Conservation (phyloP, 2,888 invertebrate species). For the Adelognathus sp. region DNA sequence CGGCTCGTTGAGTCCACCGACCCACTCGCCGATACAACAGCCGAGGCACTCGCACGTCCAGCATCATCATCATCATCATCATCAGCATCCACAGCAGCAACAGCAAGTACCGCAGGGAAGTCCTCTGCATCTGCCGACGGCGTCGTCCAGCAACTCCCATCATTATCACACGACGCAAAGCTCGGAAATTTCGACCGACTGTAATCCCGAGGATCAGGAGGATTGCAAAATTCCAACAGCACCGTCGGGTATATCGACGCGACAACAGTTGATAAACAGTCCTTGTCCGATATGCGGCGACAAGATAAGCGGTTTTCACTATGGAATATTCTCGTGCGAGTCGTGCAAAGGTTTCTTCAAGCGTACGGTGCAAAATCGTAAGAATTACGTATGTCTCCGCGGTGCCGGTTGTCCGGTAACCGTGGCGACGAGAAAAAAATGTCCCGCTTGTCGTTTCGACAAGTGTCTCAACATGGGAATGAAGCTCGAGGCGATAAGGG, state of each 20-base stretch:
- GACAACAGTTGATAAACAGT: conserved; percentile 95
- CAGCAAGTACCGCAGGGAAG: conserved; percentile 73
- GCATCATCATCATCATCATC: conserved; percentile 63
- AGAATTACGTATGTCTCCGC: conserved; percentile 96
- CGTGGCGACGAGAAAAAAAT: conserved; percentile 96
- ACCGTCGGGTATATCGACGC: conserved; percentile 89
- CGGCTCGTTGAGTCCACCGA: conserved; percentile 85
- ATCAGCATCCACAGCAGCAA: conserved; percentile 81
- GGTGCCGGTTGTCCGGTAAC: conserved; percentile 96
- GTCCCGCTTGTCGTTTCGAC: conserved; percentile 97
- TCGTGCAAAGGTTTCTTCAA: conserved; percentile 99
- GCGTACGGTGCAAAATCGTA: conserved; percentile 98
- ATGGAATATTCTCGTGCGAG: conserved; percentile 98
- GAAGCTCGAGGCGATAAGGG: conserved; percentile 98
- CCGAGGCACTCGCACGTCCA: conserved; percentile 80
- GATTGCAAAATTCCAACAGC: conserved; percentile 81
- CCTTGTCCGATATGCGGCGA: conserved; percentile 98
- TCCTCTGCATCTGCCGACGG: conserved; percentile 82
- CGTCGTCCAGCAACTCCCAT: conserved; percentile 64
- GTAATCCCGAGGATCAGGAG: conserved; percentile 67
- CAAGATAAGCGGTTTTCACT: conserved; percentile 98
- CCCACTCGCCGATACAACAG: conserved; percentile 92
- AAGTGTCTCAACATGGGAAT: conserved; percentile 98
- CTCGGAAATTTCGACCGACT: conserved; percentile 73
- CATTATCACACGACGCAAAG: conserved; percentile 71